Base-by-base conservation (phyloP, 2,113 vertebrate genomes). In the Lepus americanus region DNA sequence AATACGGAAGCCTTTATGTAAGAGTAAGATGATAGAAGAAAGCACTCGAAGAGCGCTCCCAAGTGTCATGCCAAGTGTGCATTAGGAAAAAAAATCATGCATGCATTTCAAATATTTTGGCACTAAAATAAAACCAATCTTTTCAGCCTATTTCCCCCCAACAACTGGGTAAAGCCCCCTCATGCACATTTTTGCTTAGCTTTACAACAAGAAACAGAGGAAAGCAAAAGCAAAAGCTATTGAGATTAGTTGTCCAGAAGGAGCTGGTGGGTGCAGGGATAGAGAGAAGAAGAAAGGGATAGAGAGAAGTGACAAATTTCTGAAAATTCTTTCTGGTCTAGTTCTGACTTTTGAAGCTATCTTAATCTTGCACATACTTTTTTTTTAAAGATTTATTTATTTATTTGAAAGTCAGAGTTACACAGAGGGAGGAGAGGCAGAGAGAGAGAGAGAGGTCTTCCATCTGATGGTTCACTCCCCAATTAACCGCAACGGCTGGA, bases 331-430 rank as follows among this genome's bases (percentile, higher is more conserved):
- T 84, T n/a, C 73, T 49, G 44, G 59, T 72, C 66, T 23, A 86
- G 23, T 90, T 89, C 87, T 69, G 81, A 90, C 81, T 95, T 89
- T 81, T 69, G n/a, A 94, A 94, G 73, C 29, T 49, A 80, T 84
- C 23, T 74, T 83, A 51, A 63, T 88, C 33, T 92, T 90, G 92
- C 85, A 86, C 27, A 89, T 66, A 82, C 85, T 78, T 44, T 44
- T 5, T 44, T 44, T 44, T 44, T 7, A 44, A 44, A 44, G 44
- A 44, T 44, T 44, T 44, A 44, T 44, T 39, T 39, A 39, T 39
- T 44, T 44, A 44, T 44, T 44, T 44, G 44, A 44, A 44, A 44
- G 44, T 44, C 7, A 44, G 44, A 44, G 44, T 7, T 44, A 44
- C 44, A 44, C 44, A 44, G 44, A 44, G 44, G 6, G 44, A 44